A percentile compares a stretch with the other conserved stretches of the same genome.
phyloP scores from a whole-genome alignment of 2,113 vertebrate genomes.

The Microcebus murinus region DNA sequence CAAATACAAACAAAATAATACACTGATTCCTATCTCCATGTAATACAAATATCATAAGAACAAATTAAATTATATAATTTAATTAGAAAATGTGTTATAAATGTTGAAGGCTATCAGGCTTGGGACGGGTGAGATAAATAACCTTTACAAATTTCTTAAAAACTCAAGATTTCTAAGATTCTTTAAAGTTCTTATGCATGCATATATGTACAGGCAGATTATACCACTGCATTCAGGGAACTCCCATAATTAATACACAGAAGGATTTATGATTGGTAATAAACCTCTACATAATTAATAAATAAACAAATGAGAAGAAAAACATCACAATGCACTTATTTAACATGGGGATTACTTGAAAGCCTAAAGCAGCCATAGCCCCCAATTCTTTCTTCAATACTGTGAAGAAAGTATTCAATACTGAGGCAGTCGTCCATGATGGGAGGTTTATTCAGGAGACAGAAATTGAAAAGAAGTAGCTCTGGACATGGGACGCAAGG shows the following conservation, averaged over 20 bases:
- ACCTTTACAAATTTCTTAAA: neutral
- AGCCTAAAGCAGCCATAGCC: neutral
- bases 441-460: neutral
- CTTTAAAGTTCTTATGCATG: neutral
- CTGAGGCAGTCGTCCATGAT: neutral
- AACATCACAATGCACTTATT: neutral
- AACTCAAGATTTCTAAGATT: neutral
- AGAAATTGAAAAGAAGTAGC: neutral
- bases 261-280: neutral
- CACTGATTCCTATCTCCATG: neutral
- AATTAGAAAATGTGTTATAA: neutral
- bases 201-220: neutral
- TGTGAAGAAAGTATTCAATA: neutral
- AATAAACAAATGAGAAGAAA: neutral
- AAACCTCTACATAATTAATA: conserved; percentile 35
- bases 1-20: neutral
- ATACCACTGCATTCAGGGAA: neutral
- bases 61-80: conserved; percentile 48
- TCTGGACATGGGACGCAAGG: neutral
- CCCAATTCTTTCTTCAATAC: neutral
- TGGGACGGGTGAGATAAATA: neutral
- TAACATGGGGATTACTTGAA: neutral
- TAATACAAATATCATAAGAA: neutral
- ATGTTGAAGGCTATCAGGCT: neutral
- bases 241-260: neutral